A percentile compares a stretch with the other conserved stretches of the same genome.
phyloP scores from a whole-genome alignment of 1,140 invertebrate genomes.

The Heterodera carotae region DNA sequence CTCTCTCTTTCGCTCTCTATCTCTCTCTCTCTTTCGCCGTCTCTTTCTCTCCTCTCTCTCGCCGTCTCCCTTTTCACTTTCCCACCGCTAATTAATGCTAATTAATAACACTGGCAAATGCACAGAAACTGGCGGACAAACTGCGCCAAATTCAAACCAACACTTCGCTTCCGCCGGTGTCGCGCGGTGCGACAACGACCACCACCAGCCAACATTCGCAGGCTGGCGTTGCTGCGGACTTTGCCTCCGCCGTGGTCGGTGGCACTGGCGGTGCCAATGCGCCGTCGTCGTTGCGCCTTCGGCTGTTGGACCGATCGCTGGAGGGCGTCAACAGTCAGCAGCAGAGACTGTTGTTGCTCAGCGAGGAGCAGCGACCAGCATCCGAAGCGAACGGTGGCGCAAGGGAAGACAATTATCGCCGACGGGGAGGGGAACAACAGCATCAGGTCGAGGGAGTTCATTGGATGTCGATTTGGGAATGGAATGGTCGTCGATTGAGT shows the following conservation, averaged over 20 bases:
- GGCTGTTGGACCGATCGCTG: conserved; percentile 45
- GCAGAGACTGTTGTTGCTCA: conserved; percentile 35
- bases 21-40: too few species aligned
- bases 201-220: conserved; percentile 30
- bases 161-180: conserved; percentile 51
- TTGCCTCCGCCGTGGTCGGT: conserved; percentile 36
- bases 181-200: conserved; percentile 14
- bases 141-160: conserved; percentile 56
- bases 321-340: conserved; percentile 37
- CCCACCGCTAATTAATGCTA: background rate
- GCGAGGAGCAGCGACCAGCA: background rate
- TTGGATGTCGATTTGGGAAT: too few species aligned
- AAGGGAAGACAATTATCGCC: too few species aligned
- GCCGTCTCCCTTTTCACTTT: too few species aligned
- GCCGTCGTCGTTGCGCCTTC: conserved; percentile 39
- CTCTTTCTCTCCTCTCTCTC: too few species aligned
- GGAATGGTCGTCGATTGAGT: too few species aligned
- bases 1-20: too few species aligned
- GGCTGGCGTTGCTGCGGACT: conserved; percentile 33
- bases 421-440: background rate
- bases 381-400: background rate
- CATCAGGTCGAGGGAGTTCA: too few species aligned
- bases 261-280: conserved; percentile 33
- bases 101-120: background rate
- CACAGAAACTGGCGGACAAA: conserved; percentile 55